These are phyloP conservation scores for Ameiurus melas DNA, from an alignment of 2,113 vertebrate species.

Conservation along the genomic window DNA sequence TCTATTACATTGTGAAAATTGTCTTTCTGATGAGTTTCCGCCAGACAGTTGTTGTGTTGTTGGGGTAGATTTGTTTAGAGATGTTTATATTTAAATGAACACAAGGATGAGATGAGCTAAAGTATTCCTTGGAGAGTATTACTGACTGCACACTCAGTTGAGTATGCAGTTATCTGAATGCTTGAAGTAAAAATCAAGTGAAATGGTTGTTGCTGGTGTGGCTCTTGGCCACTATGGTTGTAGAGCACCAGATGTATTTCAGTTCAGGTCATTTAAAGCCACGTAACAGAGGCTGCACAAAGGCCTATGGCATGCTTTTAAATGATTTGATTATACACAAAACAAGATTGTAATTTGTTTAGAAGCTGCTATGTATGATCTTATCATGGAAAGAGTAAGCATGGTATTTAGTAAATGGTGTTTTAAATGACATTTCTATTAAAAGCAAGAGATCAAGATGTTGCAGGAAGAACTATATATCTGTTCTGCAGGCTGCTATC, in stretches of 20 bases:
- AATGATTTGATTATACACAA: neutral
- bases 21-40: neutral
- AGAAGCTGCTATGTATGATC: neutral
- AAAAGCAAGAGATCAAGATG: neutral
- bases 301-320: neutral
- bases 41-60: neutral
- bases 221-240: neutral
- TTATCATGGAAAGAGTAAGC: constrained; percentile 4
- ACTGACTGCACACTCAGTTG: constrained; percentile 17
- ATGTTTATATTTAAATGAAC: constrained; percentile 27
- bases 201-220: constrained; percentile 5
- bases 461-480: neutral
- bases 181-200: constrained; percentile 30
- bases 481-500: neutral
- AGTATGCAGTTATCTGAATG: constrained; percentile 37
- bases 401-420: neutral
- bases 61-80: constrained; percentile 20
- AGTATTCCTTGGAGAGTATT: constrained; percentile 26
- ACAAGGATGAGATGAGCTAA: constrained; percentile 31
- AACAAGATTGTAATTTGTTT: neutral
- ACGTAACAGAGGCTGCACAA: neutral
- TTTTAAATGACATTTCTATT: constrained; percentile 9
- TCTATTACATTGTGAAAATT: constrained; percentile 18
- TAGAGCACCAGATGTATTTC: neutral
- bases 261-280: neutral